Evolutionary conservation across 2,888 invertebrate genomes (phyloP).

Genomic region (Apocheima hispidaria): DNA sequence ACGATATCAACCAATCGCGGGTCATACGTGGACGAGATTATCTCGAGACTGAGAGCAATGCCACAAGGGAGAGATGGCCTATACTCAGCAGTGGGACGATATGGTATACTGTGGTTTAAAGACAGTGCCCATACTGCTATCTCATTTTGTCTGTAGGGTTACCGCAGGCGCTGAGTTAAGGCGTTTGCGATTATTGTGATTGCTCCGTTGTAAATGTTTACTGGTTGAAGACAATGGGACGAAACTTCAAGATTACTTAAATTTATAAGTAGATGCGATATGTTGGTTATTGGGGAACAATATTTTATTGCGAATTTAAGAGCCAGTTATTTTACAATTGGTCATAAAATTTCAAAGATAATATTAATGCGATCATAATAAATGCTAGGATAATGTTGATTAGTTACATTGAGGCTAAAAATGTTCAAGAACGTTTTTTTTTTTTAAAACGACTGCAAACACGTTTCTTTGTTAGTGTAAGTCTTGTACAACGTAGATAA

Average conservation of each 20-base stretch:
- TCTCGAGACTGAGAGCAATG: too few relatives aligned
- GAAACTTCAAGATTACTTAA: conserved; percentile 27
- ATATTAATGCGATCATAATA: not conserved
- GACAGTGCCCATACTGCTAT: conserved; percentile 16
- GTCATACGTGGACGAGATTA: too few relatives aligned
- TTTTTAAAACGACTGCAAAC: not conserved
- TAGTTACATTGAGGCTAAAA: too few relatives aligned
- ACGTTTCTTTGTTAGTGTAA: not conserved
- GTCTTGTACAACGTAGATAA: not conserved
- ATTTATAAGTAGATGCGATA: conserved; percentile 22
- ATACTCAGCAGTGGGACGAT: too few relatives aligned
- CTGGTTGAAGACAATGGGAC: conserved; percentile 29
- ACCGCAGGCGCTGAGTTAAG: conserved; percentile 36
- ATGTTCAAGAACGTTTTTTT: too few relatives aligned
- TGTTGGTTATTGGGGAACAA: conserved; percentile 12
- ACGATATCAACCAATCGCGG: too few relatives aligned
- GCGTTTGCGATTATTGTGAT: conserved; percentile 35
- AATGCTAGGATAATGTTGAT: not conserved
- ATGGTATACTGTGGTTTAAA: not conserved
- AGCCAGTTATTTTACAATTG: not conserved
- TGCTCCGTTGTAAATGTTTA: conserved; percentile 33
- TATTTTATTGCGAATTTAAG: conserved; percentile 4
- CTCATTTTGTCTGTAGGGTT: conserved; percentile 26
- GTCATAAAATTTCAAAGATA: conserved; percentile 3
- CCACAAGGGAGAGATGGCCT: too few relatives aligned